Evolutionary conservation across 2,797 vertebrate species (phyloP), one percentile per base, ranked within the genome.

Genomic region (Sternotherus odoratus): DNA sequence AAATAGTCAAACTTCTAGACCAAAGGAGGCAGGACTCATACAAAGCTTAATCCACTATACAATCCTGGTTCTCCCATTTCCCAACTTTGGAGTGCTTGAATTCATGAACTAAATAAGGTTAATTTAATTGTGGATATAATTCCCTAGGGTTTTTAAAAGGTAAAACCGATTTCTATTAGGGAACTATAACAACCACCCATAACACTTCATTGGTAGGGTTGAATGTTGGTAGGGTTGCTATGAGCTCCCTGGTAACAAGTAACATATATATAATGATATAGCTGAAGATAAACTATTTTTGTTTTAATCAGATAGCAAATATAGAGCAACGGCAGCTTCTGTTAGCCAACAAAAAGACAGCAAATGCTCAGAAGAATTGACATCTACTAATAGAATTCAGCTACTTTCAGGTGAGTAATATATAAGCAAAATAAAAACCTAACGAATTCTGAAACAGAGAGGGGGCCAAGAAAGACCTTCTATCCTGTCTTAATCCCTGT

Each of bases 291-390:
- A 82, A 91, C 0, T 1, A 3, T 46, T 84, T 93, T 93, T 94
- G 13, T 94, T 95, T 89, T 60, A 95, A 93, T 81, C 89, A 98
- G 97, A 87, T 96, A 53, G 57, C 75, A 96, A 93, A 86, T 39
- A 85, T 12, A 87, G 82, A 86, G 12, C 77, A n/a, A 11, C 69
- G 88, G 9, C 77, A 5, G 4, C 91, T 92, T 93, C 88, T 63
- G 46, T 72, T 91, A 6, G 89, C 90, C 87, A 93, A 85, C 88
- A 91, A 95, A 95, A 91, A 43, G 12, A 24, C 85, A 97, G 84
- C 16, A 93, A 75, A 89, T 77, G 85, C 30, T 50, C 19, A 81
- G 75, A 75, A 92, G 91, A 75, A 92, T 88, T 72, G 6, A 2
- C 85, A 84, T 36, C 84, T 94, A 72, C 82, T 81, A 56, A 57